Conservation (phyloP, 1,140 invertebrate species). For the Proctacanthus coquilletti region DNA sequence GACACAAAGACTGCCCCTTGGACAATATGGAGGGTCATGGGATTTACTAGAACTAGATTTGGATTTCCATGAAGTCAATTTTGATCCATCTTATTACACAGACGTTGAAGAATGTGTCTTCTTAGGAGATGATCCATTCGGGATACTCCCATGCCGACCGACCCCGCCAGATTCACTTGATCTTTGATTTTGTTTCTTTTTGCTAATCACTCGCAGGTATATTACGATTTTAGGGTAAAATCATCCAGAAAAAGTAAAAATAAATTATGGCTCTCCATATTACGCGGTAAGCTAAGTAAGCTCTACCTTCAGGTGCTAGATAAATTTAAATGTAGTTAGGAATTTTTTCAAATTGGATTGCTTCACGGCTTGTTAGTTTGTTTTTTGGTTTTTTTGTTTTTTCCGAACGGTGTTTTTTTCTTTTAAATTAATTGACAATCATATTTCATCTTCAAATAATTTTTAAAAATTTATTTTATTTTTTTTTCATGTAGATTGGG, state of each 20-base stretch:
- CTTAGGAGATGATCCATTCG: conserved; percentile 31
- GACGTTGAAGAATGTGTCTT: conserved; percentile 42
- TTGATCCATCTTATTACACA: conserved; percentile 30
- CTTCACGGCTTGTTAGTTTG: no score
- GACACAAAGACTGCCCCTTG: conserved; percentile 14
- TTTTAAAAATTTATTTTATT: not conserved
- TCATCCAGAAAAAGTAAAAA: no score
- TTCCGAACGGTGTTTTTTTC: no score
- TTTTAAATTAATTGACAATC: no score
- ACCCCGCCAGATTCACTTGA: conserved; percentile 29
- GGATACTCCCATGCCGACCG: conserved; percentile 24
- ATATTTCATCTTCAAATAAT: conserved; percentile 8
- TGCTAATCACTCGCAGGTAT: no score
- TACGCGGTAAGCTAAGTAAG: no score
- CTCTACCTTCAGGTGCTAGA: no score
- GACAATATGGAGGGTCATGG: conserved; percentile 27
- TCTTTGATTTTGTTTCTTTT: conserved; percentile 27
- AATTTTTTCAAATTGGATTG: no score
- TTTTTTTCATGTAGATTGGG: not conserved
- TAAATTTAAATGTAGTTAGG: no score
- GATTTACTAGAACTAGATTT: conserved; percentile 26
- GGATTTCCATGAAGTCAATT: conserved; percentile 27
- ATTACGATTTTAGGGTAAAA: no score
- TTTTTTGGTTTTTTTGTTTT: no score
- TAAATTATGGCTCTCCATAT: no score